Evolutionary conservation across 2,113 vertebrate species (phyloP).

Genomic region (Brienomyrus brachyistius): DNA sequence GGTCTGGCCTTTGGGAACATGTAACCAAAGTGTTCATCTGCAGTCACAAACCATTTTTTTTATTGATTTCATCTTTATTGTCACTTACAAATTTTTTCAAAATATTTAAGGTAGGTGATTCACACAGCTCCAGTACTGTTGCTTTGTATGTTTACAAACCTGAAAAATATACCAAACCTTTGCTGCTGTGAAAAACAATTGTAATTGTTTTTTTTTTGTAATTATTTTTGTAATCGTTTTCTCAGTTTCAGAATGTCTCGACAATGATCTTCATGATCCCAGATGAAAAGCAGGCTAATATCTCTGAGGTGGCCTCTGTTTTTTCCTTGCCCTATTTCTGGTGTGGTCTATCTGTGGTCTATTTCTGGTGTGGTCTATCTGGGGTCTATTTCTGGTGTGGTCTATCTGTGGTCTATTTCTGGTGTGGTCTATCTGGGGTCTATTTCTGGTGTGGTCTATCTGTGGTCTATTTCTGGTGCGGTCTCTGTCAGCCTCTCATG

Average conservation of each 20-base stretch:
- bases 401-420: neutral
- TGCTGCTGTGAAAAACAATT: slow-evolving; percentile 26
- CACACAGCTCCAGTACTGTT: slow-evolving; percentile 29
- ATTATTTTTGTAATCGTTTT: neutral
- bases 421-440: neutral
- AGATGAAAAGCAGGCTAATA: slow-evolving; percentile 27
- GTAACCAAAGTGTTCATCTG: slow-evolving; percentile 29
- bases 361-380: neutral
- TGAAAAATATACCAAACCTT: slow-evolving; percentile 38
- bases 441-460: neutral
- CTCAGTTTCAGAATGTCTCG: slow-evolving; percentile 19
- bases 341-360: neutral
- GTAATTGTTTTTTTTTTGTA: neutral
- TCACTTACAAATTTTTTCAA: slow-evolving; percentile 37
- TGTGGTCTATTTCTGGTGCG: neutral
- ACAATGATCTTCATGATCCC: slow-evolving; percentile 25
- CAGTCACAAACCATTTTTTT: slow-evolving; percentile 30
- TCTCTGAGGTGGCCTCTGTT: neutral
- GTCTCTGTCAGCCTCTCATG: neutral
- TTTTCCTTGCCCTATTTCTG: neutral
- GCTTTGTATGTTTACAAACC: slow-evolving; percentile 28
- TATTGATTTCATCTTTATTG: slow-evolving; percentile 33
- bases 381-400: neutral
- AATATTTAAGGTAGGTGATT: slow-evolving; percentile 33
- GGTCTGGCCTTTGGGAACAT: slow-evolving; percentile 19